Evolutionary conservation across 2,888 invertebrate genomes (phyloP).

Genomic region (Tanypteryx hageni): DNA sequence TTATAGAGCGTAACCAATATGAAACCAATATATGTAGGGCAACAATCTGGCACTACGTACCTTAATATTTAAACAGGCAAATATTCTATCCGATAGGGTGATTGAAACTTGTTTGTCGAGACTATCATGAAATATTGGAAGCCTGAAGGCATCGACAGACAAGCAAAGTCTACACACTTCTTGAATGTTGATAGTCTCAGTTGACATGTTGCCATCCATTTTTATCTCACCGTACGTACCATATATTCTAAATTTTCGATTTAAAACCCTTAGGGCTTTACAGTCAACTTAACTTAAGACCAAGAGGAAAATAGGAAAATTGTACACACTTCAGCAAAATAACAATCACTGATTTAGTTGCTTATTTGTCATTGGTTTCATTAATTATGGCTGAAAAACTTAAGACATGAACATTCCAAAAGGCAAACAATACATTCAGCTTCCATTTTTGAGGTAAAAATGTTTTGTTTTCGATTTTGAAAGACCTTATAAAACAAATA

Average conservation of each 20-base stretch:
- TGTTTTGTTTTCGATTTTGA: no score
- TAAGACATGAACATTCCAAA: no score
- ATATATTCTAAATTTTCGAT: background rate
- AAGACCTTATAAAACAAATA: no score
- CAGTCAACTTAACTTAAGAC: background rate
- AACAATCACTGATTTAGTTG: background rate
- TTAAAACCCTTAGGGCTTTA: background rate
- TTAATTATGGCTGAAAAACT: background rate
- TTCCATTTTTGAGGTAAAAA: no score
- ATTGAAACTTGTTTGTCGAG: constrained; percentile 54
- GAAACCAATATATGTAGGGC: no score
- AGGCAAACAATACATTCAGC: no score
- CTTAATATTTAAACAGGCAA: constrained; percentile 57
- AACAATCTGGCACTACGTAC: background rate
- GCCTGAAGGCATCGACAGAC: constrained; percentile 49
- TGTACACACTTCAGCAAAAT: background rate
- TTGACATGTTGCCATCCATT: constrained; percentile 37
- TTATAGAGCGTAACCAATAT: no score
- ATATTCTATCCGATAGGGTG: constrained; percentile 21
- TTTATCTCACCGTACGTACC: background rate
- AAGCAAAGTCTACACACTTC: constrained; percentile 52
- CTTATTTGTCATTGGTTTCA: background rate
- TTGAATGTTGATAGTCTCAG: constrained; percentile 34
- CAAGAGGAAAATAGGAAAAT: background rate
- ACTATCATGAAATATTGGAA: constrained; percentile 54